phyloP scores from a whole-genome alignment of 2,113 vertebrate genomes.

The Vanacampus margaritifer region DNA sequence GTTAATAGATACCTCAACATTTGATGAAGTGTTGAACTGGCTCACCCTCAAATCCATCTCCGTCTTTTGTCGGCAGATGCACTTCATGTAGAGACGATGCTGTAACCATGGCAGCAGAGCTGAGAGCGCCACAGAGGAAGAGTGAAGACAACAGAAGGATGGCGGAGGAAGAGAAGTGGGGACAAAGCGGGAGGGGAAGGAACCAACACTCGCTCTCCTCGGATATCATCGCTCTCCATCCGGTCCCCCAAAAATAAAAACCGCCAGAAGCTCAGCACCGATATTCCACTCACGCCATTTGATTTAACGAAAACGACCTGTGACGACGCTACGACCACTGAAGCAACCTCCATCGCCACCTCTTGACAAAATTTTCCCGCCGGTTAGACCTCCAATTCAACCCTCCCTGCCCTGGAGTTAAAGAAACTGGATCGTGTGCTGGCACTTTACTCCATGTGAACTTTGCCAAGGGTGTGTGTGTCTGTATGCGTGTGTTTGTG shows the following conservation, averaged over 20 bases:
- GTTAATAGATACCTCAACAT: slow-evolving; percentile 20
- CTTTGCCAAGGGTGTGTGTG: slow-evolving; percentile 67
- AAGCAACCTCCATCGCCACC: slow-evolving; percentile 34
- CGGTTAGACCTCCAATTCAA: slow-evolving; percentile 5
- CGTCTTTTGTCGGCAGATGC: slow-evolving; percentile 78
- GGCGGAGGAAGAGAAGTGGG: slow-evolving; percentile 50
- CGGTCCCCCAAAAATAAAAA: slow-evolving; percentile 33
- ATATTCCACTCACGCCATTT: slow-evolving; percentile 51
- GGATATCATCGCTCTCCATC: slow-evolving; percentile 44
- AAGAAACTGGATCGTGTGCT: slow-evolving; percentile 56
- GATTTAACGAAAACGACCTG: slow-evolving; percentile 40
- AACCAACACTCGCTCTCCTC: slow-evolving; percentile 50
- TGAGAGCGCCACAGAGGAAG: slow-evolving; percentile 42
- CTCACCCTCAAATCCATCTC: slow-evolving; percentile 44
- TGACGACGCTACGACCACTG: slow-evolving; percentile 35
- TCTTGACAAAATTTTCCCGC: slow-evolving; percentile 14
- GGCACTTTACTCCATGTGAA: slow-evolving; percentile 71
- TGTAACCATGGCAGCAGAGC: slow-evolving; percentile 75
- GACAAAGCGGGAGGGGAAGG: slow-evolving; percentile 33
- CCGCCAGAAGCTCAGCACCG: slow-evolving; percentile 44
- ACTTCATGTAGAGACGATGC: slow-evolving; percentile 86
- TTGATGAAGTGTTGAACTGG: slow-evolving; percentile 56
- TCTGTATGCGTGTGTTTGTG: slow-evolving; percentile 35
- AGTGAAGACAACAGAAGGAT: slow-evolving; percentile 65
- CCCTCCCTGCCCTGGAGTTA: slow-evolving; percentile 22